A percentile compares a stretch with the other conserved stretches of the same genome.
Evolutionary conservation across 2,797 vertebrate species (phyloP).

Genomic region (Brachyalestes nurse): DNA sequence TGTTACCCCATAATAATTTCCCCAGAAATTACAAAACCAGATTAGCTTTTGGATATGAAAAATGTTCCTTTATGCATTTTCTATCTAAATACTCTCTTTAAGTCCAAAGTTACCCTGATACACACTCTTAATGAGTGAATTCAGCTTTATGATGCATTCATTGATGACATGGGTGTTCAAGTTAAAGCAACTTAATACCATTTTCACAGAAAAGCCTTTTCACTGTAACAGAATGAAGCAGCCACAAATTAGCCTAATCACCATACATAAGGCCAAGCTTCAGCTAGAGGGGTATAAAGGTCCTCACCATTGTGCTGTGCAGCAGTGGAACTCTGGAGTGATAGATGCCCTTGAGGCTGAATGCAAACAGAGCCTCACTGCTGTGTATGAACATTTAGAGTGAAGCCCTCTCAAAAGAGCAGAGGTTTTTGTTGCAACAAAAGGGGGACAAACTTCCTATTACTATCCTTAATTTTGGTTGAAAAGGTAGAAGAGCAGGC

Average conservation of each 20-base stretch:
- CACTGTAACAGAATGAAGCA: too few species aligned
- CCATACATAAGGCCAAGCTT: neutral
- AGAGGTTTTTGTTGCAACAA: neutral
- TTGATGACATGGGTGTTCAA: too few species aligned
- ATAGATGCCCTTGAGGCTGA: too few species aligned
- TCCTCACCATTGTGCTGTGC: neutral
- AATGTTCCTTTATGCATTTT: neutral
- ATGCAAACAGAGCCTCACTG: too few species aligned
- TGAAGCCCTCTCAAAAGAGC: neutral
- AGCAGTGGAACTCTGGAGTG: neutral
- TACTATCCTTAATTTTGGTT: neutral
- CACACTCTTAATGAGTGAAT: too few species aligned
- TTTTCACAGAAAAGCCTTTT: too few species aligned
- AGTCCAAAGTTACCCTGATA: too few species aligned
- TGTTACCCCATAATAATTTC: neutral
- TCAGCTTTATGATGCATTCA: too few species aligned
- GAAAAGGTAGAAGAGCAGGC: too few species aligned
- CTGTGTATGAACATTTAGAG: too few species aligned
- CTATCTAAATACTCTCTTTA: too few species aligned
- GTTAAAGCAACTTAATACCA: too few species aligned
- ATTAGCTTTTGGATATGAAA: neutral
- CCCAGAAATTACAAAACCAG: neutral
- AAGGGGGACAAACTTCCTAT: neutral
- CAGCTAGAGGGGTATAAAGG: neutral
- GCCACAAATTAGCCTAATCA: neutral